Base-by-base conservation (phyloP, 1,140 invertebrate genomes). In the Drosophila ambigua region DNA sequence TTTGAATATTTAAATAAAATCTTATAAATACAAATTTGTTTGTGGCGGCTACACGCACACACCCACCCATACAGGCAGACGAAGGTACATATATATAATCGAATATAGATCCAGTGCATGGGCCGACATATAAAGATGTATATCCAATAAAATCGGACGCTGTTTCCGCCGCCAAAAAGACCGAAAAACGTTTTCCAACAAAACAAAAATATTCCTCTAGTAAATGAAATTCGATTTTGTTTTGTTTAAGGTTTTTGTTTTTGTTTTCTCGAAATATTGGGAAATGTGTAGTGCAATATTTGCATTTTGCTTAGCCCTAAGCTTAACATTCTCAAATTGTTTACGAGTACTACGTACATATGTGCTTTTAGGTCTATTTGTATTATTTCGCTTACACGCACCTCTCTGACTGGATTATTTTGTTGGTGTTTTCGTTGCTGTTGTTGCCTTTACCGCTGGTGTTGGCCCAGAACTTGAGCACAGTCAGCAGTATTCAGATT, bases 1-100 rank as follows among this genome's bases (percentile, higher is more conserved):
- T 88, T 79, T 77, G 57, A 69, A 82, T 76, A 88, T 88, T 79
- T 77, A 64, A 79, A 79, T 82, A 75, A 78, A 63, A 88, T 81
- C 76, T 75, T 82, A 83, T 81, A 88, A 88, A 87, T 88, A 80
- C 83, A 39, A 71, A 48, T 58, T 35, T 26, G 55, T 44, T 31
- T 64, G 62, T 78, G 73, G 53, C 72, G 63, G 68, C 68, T 61
- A 61, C 63, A 65, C 50, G 28, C 48, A 24, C 24, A 48, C 26
- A 64, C 31, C 31, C n/a, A 41, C 39, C 49, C 41, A 48, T 13
- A 39, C 35, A 13, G 9, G 4, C 35, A 39, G 4, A 5, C 4
- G 4, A 5, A 13, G 1, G 4, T 13, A 28, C 31, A 63, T 51
- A 45, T 62, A 53, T 57, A 45, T 66, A 71, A 55, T 61, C 74